Evolutionary conservation across 2,113 vertebrate genomes (phyloP), one percentile per base, ranked within the genome.

Genomic region (Sclerurus mexicanus): DNA sequence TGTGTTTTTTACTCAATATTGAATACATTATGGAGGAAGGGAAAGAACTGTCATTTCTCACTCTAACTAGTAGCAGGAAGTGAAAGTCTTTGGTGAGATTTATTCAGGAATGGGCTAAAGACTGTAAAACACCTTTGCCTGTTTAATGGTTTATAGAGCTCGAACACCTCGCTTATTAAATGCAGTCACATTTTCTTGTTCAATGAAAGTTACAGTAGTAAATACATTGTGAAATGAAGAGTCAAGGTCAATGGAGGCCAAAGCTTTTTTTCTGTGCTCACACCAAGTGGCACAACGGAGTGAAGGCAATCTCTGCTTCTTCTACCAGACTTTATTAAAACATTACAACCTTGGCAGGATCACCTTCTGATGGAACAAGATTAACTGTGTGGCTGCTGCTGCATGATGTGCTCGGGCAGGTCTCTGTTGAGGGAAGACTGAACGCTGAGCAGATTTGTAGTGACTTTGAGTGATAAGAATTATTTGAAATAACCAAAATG

Each of bases 101-200:
- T 97, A 94, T 96, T 97, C 94, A 88, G 87, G 68, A 95, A 58
- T 71, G 64, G 47, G 84, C 63, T 92, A 75, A 97, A 91, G 72
- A 35, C 67, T 82, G 59, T 64, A 95, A 91, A 96, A 80, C 94
- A 79, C 64, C 77, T 95, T 95, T 96, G 74, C 87, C 79, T 18
- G 14, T 89, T 94, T 96, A 93, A 96, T 95, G 86, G 66, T 93
- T 97, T 97, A 97, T 94, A 77, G 73, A 30, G 85, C 83, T 95
- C 31, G 94, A 97, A 30, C 64, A 94, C 63, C 85, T 97, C 92
- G 62, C 82, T 96, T 97, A 96, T 96, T 97, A 97, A 96, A 97
- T 17, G 58, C 87, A 42, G 63, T 78, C 84, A 55, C 81, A 73
- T 89, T 97, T 96, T 95, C 77, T 93, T 97, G 83, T 84, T 88